phyloP scores from a whole-genome alignment of 2,888 invertebrate genomes.

The Ischnus inquisitorius region DNA sequence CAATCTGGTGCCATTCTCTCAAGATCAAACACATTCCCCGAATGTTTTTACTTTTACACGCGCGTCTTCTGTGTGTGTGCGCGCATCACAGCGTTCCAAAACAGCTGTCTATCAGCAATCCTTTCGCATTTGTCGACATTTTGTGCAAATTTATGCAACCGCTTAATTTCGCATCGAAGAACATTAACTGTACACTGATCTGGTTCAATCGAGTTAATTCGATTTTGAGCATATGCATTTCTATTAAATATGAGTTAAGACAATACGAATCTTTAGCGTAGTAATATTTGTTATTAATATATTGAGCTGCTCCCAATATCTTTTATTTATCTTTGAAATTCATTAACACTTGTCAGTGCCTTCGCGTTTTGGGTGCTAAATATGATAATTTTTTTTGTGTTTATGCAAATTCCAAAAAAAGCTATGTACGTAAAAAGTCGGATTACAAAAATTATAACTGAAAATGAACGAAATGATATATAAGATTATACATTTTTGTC shows the following conservation, averaged over 20 bases:
- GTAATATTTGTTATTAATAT: neutral
- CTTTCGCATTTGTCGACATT: too few relatives aligned
- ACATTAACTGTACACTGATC: neutral
- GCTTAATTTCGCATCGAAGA: neutral
- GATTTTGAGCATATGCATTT: neutral
- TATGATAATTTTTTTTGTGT: neutral
- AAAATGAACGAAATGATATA: too few relatives aligned
- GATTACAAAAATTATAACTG: too few relatives aligned
- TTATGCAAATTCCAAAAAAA: too few relatives aligned
- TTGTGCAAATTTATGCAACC: neutral
- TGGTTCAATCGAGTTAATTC: neutral
- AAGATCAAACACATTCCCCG: neutral
- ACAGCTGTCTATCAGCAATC: neutral
- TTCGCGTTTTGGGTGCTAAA: neutral
- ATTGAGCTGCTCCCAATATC: neutral
- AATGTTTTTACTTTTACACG: neutral
- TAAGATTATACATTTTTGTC: too few relatives aligned
- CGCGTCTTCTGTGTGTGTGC: neutral
- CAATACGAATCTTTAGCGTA: neutral
- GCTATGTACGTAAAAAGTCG: too few relatives aligned
- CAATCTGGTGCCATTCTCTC: neutral
- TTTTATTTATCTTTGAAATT: neutral
- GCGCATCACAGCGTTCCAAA: neutral
- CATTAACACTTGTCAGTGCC: neutral
- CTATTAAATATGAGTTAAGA: neutral